Evolutionary conservation across 1,140 invertebrate genomes (phyloP), one percentile per base, ranked within the genome.

Genomic region (Acromyrmex heyeri): DNA sequence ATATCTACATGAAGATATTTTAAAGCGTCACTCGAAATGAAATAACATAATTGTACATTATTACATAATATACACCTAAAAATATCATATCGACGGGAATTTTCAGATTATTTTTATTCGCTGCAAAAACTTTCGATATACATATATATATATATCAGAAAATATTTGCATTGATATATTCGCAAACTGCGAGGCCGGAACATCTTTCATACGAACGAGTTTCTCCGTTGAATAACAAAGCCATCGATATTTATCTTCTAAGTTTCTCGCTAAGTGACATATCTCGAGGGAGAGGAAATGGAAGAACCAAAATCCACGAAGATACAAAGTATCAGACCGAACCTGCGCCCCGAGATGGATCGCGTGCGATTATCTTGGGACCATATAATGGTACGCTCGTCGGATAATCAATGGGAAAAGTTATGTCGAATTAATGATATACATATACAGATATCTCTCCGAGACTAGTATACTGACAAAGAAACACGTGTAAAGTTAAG

Each of bases 401-500:
- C 83, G 48, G 70, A 27, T 70, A 70, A 87, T 78, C 62, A 88
- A 91, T 53, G 72, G 61, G 81, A 24, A 57, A 50, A 57, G 44
- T 69, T 76, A 62, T 85, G 89, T 91, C 86, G 83, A 92, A 89
- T 77, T 67, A 85, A 91, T 50, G 85, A 92, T 91, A 92, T 90
- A 93, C 90, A 91, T 92, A 91, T 89, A 92, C 89, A 92, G 87
- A 93, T 86, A 92, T 93, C 75, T 90, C 70, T 91, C 69, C 88
- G 87, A 91, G 90, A 92, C 91, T 92, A 93, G 89, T 94, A 93
- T 94, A 92, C 93, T 93, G 64, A 44, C 38, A 69, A 69, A 92
- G 92, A 93, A 93, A 93, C 92, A 93, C 89, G 93, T 95, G 94
- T 94, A 95, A 94, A 93, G 90, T 92, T 94, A 94, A 93, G 91